Evolutionary conservation across 2,888 invertebrate species (phyloP), one percentile per base, ranked within the genome.

Genomic region (Druceiella hillmani): DNA sequence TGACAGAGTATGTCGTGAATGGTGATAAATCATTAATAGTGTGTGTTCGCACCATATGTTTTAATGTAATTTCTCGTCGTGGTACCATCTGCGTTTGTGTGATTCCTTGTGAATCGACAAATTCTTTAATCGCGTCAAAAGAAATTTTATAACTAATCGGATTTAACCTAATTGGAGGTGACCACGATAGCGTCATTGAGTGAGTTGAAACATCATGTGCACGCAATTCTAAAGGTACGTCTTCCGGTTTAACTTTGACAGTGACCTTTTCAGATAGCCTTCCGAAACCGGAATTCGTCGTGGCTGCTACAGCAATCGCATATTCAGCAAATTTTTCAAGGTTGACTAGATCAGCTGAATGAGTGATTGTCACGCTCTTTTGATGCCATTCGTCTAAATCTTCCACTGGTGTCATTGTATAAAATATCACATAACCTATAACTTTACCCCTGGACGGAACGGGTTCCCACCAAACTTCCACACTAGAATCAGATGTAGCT

Each of bases 401-500:
- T 57, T 91, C 92, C 0, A 90, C 90, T 0, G 93, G 89, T 0
- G 89, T 89, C 82, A 88, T 91, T 6, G 91, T 90, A 56, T 91
- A 93, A 62, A 92, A 92, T 50, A 92, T 87, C 56, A 86, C 83
- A 55, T 92, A 93, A 16, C 92, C 91, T 37, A 85, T 74, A 27
- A 91, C 78, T 62, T 86, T 87, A 42, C 80, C 87, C 48, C 85
- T 78, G 29, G 87, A 85, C 12, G 90, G 88, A 35, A 92, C 90
- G 2, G 85, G 78, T 59, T 91, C 89, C 92, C 92, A 92, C 91
- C 91, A 92, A 7, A 91, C 92, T 67, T 94, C 93, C 0, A 95
- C 88, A 33, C 90, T 87, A 11, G 90, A 88, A 53, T 91, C 90
- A 0, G 92, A 91, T 1, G 93, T 94, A 2, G 95, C 92, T n/a